Percentiles rank a stretch among this genome's conserved stretches.
Conservation (phyloP, 1,140 invertebrate genomes). For the Panagrolaimus sp. region DNA sequence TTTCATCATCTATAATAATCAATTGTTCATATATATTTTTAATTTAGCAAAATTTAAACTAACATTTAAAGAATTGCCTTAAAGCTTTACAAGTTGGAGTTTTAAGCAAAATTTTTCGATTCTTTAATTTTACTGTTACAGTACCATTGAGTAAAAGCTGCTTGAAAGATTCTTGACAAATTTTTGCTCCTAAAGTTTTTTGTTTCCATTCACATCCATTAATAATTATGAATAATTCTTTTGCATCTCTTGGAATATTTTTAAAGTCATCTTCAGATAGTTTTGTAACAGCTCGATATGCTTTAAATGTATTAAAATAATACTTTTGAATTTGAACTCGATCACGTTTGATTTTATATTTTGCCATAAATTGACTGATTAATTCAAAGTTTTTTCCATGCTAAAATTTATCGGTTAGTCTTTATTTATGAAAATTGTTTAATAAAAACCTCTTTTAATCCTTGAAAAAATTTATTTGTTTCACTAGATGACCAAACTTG, state of each 20-base stretch:
- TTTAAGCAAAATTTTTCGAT: slow-evolving; percentile 25
- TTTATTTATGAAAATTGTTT: background rate
- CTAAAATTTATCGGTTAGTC: slow-evolving; percentile 20
- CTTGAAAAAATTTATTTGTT: background rate
- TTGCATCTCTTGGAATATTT: slow-evolving; percentile 40
- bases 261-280: slow-evolving; percentile 33
- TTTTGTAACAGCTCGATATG: slow-evolving; percentile 27
- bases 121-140: background rate
- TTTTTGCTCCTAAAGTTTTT: slow-evolving; percentile 27
- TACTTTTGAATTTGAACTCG: slow-evolving; percentile 48
- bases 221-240: slow-evolving; percentile 45
- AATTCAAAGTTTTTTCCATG: slow-evolving; percentile 51
- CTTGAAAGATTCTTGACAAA: slow-evolving; percentile 24
- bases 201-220: slow-evolving; percentile 48
- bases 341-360: slow-evolving; percentile 41
- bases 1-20: slow-evolving; percentile 35
- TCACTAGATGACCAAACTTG: background rate
- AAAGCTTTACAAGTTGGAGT: slow-evolving; percentile 45
- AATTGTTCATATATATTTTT: background rate
- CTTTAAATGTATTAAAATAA: slow-evolving; percentile 44
- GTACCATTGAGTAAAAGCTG: slow-evolving; percentile 35
- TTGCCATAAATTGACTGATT: slow-evolving; percentile 39
- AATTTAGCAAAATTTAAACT: background rate
- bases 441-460: slow-evolving; percentile 3
- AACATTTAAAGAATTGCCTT: slow-evolving; percentile 42